These are phyloP conservation scores for Matsumyia berberina DNA, from an alignment of 2,888 invertebrate genomes.

Conservation along the genomic window DNA sequence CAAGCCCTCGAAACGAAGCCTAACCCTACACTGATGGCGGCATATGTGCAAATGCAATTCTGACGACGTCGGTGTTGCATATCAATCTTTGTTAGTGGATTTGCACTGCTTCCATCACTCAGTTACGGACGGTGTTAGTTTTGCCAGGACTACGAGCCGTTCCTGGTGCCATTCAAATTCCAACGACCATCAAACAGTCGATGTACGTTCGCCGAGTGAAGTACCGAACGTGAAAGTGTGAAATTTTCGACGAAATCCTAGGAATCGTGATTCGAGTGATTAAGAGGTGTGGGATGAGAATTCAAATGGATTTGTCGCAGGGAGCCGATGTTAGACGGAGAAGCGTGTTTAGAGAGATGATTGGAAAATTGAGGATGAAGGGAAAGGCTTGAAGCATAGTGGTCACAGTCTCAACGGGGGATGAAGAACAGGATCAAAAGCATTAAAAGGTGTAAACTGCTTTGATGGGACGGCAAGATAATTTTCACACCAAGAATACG, in stretches of 20 bases:
- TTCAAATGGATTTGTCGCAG: slow-evolving; percentile 1
- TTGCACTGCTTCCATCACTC: slow-evolving; percentile 24
- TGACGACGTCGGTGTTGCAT: slow-evolving; percentile 20
- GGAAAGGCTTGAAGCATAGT: too few species aligned
- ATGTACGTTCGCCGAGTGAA: background rate
- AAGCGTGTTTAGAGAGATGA: background rate
- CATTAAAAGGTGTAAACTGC: too few species aligned
- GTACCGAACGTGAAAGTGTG: slow-evolving; percentile 7
- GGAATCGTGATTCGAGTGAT: slow-evolving; percentile 19
- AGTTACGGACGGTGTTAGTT: slow-evolving; percentile 21
- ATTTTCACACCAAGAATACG: too few species aligned
- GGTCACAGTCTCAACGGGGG: too few species aligned
- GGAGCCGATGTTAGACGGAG: background rate
- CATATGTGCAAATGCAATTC: slow-evolving; percentile 14
- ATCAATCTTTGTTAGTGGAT: slow-evolving; percentile 50
- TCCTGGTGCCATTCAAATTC: slow-evolving; percentile 8
- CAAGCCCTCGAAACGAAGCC: slow-evolving; percentile 17
- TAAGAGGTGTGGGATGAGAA: background rate
- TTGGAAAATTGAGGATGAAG: too few species aligned
- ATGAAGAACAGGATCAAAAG: too few species aligned
- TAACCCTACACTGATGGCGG: slow-evolving; percentile 4
- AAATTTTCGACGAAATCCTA: background rate
- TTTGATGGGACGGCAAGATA: too few species aligned
- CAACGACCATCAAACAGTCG: slow-evolving; percentile 17
- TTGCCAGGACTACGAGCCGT: slow-evolving; percentile 1